These are phyloP conservation scores for Agrotis segetum DNA, from an alignment of 2,888 invertebrate species.

Conservation along the genomic window DNA sequence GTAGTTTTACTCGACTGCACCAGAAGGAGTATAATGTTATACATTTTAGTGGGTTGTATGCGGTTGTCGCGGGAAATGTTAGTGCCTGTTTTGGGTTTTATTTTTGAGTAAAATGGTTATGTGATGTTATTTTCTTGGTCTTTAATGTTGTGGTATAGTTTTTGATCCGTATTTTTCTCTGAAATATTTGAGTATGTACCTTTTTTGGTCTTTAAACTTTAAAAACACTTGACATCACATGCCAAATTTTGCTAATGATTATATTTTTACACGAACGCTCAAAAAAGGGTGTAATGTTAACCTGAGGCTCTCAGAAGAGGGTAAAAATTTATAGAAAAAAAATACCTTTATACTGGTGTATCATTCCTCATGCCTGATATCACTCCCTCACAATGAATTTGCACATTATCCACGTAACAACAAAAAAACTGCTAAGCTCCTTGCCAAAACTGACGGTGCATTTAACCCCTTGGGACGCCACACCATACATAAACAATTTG, in stretches of 20 bases:
- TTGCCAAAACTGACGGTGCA: slow-evolving; percentile 49
- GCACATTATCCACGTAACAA: slow-evolving; percentile 33
- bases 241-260: no score
- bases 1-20: slow-evolving; percentile 5
- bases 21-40: slow-evolving; percentile 3
- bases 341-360: neutral
- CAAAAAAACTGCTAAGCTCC: slow-evolving; percentile 51
- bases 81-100: neutral
- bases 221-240: no score
- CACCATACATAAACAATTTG: slow-evolving; percentile 24
- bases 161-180: neutral
- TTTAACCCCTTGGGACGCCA: slow-evolving; percentile 54
- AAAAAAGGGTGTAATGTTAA: neutral
- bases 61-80: slow-evolving; percentile 11
- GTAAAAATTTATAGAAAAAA: neutral
- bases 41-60: slow-evolving; percentile 25
- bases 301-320: neutral
- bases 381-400: slow-evolving; percentile 30
- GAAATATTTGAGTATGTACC: no score
- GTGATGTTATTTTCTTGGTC: neutral
- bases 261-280: neutral
- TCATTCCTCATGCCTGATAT: slow-evolving; percentile 24
- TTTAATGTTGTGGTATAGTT: neutral
- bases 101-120: slow-evolving; percentile 7
- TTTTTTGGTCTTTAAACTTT: neutral